These are phyloP conservation scores for Probosciger aterrimus DNA, from an alignment of 2,113 vertebrate species.

Conservation along the genomic window DNA sequence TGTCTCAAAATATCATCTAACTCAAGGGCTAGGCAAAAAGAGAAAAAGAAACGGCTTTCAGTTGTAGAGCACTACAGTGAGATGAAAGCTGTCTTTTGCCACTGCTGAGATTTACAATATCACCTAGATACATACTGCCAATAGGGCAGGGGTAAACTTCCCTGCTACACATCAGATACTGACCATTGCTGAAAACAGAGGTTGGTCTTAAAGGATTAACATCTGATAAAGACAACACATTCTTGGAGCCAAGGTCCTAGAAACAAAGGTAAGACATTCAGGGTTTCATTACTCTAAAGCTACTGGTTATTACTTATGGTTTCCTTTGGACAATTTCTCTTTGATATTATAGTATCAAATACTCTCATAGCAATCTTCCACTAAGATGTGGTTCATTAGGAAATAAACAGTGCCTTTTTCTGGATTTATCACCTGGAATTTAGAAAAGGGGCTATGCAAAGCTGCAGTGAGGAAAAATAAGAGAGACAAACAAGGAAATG, in stretches of 20 bases:
- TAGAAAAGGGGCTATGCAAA: background rate
- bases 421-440: background rate
- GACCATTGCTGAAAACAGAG: background rate
- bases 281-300: background rate
- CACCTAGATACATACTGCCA: background rate
- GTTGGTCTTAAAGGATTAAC: background rate
- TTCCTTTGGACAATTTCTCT: background rate
- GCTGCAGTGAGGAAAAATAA: background rate
- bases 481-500: constrained; percentile 30
- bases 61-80: background rate
- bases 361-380: background rate
- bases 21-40: background rate
- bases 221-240: background rate
- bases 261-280: background rate
- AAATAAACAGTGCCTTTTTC: background rate
- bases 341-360: background rate
- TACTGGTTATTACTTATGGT: background rate
- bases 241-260: background rate
- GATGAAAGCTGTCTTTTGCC: background rate
- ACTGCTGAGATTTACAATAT: background rate
- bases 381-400: background rate
- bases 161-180: background rate
- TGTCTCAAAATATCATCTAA: background rate
- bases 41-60: background rate
- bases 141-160: background rate